Base-by-base conservation (phyloP, 2,888 invertebrate genomes). In the Caenorhabditis becei region DNA sequence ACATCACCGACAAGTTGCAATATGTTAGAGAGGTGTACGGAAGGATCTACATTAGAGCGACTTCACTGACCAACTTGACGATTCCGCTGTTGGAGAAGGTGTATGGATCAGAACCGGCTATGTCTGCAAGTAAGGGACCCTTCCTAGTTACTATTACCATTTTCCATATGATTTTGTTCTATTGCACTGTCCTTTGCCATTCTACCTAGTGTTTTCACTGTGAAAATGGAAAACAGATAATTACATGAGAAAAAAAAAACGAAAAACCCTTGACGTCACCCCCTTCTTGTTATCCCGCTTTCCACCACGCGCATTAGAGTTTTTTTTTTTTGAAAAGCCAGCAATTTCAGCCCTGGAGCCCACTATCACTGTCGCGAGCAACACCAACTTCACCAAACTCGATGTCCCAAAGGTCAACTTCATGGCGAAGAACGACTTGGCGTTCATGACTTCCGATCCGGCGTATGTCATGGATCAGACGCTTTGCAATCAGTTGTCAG, bases 11-110 rank as follows among this genome's bases (percentile, higher is more conserved):
- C 5, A 82, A 78, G 44, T 35, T 82, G 2, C 77, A 82, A 49
- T 78, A 51, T 24, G 63, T 82, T 11, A 72, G 65, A n/a, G 82
- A 82, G 44, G 74, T 82, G 18, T 75, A 82, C 49, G 82, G 82
- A 37, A 56, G 74, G 23, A 44, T 82, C 10, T 82, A 78, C 28
- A 67, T 82, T 28, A 49, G 82, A 37, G 28, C 75, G 11, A 82
- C 82, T 3, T 59, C 41, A 37, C 24, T 77, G 41, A 56, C 8
- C 28, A 78, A 32, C 18, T 18, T 82, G 37, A 32, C 69, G 10
- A 69, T 82, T n/a, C 82, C 82, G 20, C 18, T 78, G 8, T n/a
- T 82, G 37, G 69, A 82, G 37, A 77, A 78, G 26, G 70, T 82
- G 16, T 78, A 72, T 23, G 77, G 69, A 7, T 65, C 82, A 2